Percentiles rank a stretch among this genome's conserved stretches.
Evolutionary conservation across 2,797 vertebrate genomes (phyloP).

Genomic region (Lepilemur ruficaudatus): DNA sequence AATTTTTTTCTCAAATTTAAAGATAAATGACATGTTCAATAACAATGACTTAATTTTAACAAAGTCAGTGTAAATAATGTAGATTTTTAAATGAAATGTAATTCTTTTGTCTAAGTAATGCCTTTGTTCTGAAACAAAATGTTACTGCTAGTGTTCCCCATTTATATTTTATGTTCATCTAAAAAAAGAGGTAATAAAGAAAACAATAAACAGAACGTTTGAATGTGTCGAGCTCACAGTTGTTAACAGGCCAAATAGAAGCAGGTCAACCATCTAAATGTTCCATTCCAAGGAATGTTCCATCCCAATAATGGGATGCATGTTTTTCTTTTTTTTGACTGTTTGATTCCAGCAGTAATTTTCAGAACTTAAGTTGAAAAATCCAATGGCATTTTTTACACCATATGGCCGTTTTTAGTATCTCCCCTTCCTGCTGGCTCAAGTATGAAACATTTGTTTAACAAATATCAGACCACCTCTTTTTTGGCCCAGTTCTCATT

Average conservation of each 20-base stretch:
- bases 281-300: neutral
- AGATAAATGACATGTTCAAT: neutral
- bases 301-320: neutral
- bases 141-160: neutral
- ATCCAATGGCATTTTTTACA: neutral
- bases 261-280: neutral
- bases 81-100: neutral
- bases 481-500: neutral
- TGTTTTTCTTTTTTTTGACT: neutral
- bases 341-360: slow-evolving; percentile 19
- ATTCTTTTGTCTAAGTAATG: neutral
- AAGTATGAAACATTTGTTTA: neutral
- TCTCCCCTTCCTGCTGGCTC: neutral
- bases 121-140: neutral
- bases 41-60: neutral
- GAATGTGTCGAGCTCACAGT: neutral
- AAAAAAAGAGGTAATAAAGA: neutral
- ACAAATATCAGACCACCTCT: neutral
- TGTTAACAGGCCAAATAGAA: neutral
- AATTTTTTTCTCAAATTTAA: neutral
- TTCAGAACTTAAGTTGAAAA: neutral
- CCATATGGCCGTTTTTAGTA: neutral
- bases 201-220: neutral
- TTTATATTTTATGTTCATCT: neutral
- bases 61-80: neutral